Percentiles rank a stretch among this genome's conserved stretches.
Evolutionary conservation across 2,888 invertebrate genomes (phyloP).

Genomic region (Sipha maydis): DNA sequence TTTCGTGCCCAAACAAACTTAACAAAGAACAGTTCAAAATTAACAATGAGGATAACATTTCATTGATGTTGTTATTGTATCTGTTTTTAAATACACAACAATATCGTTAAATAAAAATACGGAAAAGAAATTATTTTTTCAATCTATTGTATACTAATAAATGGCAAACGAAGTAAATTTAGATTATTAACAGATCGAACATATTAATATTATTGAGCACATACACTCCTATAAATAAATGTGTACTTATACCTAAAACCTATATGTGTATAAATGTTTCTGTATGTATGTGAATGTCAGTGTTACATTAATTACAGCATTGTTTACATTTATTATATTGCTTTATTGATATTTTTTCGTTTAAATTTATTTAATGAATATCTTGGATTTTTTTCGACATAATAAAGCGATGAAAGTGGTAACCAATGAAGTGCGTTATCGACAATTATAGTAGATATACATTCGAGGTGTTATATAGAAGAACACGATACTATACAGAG

Average conservation of each 20-base stretch:
- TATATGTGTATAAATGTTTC: too few relatives aligned
- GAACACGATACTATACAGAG: not conserved
- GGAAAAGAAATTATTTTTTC: not conserved
- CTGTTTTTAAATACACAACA: not conserved
- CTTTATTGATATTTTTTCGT: not conserved
- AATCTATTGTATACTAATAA: too few relatives aligned
- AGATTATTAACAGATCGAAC: too few relatives aligned
- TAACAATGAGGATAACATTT: not conserved
- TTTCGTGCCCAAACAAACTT: not conserved
- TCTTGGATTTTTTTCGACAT: not conserved
- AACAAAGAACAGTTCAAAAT: not conserved
- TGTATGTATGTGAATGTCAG: too few relatives aligned
- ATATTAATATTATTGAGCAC: too few relatives aligned
- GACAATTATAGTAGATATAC: not conserved
- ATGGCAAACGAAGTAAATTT: too few relatives aligned
- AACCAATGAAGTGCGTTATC: not conserved
- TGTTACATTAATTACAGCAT: too few relatives aligned
- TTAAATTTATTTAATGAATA: not conserved
- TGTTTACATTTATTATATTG: too few relatives aligned
- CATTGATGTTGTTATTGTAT: not conserved
- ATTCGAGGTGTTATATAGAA: not conserved
- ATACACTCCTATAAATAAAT: too few relatives aligned
- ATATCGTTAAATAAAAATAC: not conserved
- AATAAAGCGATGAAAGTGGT: not conserved
- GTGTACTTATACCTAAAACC: too few relatives aligned